Evolutionary conservation across 2,888 invertebrate species (phyloP).

Genomic region (Mallateleia sp.): DNA sequence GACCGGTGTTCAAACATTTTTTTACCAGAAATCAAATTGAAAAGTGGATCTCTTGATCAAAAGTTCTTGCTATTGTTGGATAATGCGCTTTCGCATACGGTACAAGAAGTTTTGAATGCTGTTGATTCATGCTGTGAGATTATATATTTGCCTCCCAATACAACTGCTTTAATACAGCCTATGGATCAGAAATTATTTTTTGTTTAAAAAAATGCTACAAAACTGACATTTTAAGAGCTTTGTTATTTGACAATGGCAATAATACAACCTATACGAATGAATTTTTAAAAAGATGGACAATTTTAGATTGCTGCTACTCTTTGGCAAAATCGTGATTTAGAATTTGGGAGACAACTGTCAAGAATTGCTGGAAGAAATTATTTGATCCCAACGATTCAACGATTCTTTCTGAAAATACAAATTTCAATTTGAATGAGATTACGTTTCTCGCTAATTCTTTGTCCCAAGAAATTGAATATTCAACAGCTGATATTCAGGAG

Average conservation of each 20-base stretch:
- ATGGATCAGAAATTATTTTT: neutral
- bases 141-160: neutral
- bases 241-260: conserved; percentile 9
- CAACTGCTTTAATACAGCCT: neutral
- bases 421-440: too few relatives aligned
- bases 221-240: conserved; percentile 3
- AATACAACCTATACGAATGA: neutral
- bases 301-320: conserved; percentile 8
- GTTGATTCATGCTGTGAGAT: neutral
- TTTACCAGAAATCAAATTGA: neutral
- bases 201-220: conserved; percentile 2
- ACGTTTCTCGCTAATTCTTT: too few relatives aligned
- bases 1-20: neutral
- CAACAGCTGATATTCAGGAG: too few relatives aligned
- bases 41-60: neutral
- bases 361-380: conserved; percentile 10
- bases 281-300: conserved; percentile 25
- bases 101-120: neutral
- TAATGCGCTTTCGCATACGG: neutral
- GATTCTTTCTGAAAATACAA: too few relatives aligned
- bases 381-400: neutral
- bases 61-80: neutral
- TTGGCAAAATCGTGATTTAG: conserved; percentile 1
- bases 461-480: too few relatives aligned
- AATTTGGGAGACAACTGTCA: neutral